Base-by-base conservation (phyloP, 2,888 invertebrate genomes). In the Junonia oenone region DNA sequence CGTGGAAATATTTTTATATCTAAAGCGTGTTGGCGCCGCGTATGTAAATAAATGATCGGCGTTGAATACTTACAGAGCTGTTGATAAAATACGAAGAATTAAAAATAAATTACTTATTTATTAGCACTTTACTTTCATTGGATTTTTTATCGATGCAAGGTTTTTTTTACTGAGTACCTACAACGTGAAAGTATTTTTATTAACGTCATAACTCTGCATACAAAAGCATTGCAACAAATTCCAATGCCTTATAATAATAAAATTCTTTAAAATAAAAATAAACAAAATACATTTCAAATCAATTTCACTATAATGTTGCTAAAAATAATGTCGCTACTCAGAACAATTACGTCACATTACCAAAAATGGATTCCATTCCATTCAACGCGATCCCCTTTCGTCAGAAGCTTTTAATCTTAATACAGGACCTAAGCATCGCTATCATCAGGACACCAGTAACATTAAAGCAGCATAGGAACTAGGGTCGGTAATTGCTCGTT, bases 401-500 rank as follows among this genome's bases (percentile, higher is more conserved):
- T 53, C 48, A 33, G 33, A 52, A 55, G 50, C 57, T 55, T 52
- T 56, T 58, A 59, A 59, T 62, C 59, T 52, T 58, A 56, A 59
- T 62, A 58, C 54, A 50, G 19, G 50, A 56, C 55, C 52, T 56
- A 58, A 50, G 54, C 52, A 54, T 49, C 48, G 52, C 56, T 59
- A 56, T 56, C 62, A 62, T 60, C 60, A 59, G 55, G 57, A 57
- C 49, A 58, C 53, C 56, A 52, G 61, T 48, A 56, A 58, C 48
- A 62, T 57, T 66, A 60, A 65, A 75, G 71, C 68, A 63, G 68
- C 69, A 70, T 67, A 72, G 66, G 65, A 67, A 66, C 70, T 68
- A 67, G 72, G 73, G 73, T 67, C 67, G 68, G 73, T 75, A 75
- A 75, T 75, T 73, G 80, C 78, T 81, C 85, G 79, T 87, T 81